Base-by-base conservation (phyloP, 2,113 vertebrate species). In the Rafetus swinhoei region DNA sequence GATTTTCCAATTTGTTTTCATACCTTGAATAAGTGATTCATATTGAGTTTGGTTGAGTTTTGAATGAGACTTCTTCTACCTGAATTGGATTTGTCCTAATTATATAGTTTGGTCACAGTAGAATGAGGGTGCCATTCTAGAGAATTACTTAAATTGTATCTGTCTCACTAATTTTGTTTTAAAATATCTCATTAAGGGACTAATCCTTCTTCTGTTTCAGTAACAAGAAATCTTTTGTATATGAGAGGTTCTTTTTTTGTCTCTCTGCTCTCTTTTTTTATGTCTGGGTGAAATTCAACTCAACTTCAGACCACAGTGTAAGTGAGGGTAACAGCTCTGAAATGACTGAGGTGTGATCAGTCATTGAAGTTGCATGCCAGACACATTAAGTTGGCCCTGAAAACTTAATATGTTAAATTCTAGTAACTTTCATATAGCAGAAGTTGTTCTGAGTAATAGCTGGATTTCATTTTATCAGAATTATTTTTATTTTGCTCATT, bases 271-370 rank as follows among this genome's bases (percentile, higher is more conserved):
- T 54, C 14, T 54, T 54, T 24, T 1, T 21, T 25, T 60, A 3
- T 0, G 0, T 56, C 6, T 0, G 7, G 2, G 6, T 84, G 4
- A 76, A 29, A 86, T 86, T 86, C 12, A 45, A 9, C 5, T 76
- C 11, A 13, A 54, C 53, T 12, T 54, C 53, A 54, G 14, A 54
- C 10, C 53, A 54, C 65, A 9, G 52, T 1, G 59, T 72, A 72
- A 35, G 18, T 10, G 80, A 4, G 5, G 79, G 57, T 3, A 19
- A 7, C 24, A 60, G 59, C 2, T 86, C 35, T 72, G 65, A 35
- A 72, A 32, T 72, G 91, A 62, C 4, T 52, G 7, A 59, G 80
- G 35, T 7, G 2, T 86, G 59, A 2, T 32, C 65, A 72, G 32
- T 50, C 24, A 25, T 39, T 50, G 24, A 4, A 15, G 16, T 84